phyloP scores from a whole-genome alignment of 2,888 invertebrate genomes.

The Microctonus brassicae region DNA sequence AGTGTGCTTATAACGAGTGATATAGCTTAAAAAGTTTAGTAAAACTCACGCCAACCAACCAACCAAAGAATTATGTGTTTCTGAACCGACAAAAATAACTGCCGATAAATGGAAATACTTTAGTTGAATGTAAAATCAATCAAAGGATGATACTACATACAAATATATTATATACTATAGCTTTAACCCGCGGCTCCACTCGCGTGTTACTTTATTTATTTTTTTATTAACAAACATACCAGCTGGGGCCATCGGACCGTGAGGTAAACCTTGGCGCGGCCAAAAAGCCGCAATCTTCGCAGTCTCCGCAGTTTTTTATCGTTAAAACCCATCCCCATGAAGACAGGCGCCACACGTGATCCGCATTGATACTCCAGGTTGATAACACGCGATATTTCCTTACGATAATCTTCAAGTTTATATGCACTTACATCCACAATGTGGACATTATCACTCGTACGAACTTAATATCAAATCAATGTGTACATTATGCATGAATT shows the following conservation, averaged over 20 bases:
- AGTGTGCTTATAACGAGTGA: background rate
- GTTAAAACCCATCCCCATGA: slow-evolving; percentile 71
- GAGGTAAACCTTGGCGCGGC: slow-evolving; percentile 75
- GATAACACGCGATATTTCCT: slow-evolving; percentile 52
- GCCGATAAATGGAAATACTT: background rate
- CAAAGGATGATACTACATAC: background rate
- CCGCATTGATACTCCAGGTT: slow-evolving; percentile 68
- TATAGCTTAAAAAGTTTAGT: background rate
- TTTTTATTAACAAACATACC: slow-evolving; percentile 65
- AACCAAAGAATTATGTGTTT: background rate
- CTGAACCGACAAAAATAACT: background rate
- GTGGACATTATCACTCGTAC: background rate
- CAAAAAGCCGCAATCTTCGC: slow-evolving; percentile 74
- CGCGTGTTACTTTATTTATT: no score
- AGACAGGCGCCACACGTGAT: slow-evolving; percentile 66
- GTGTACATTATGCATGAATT: background rate
- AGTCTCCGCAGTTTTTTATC: slow-evolving; percentile 73
- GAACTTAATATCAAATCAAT: background rate
- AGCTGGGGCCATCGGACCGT: slow-evolving; percentile 75
- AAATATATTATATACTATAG: background rate
- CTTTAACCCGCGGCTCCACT: no score
- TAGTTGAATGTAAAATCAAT: background rate
- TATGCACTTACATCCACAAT: slow-evolving; percentile 41
- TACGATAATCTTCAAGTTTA: slow-evolving; percentile 51
- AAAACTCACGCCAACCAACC: background rate